phyloP scores from a whole-genome alignment of 2,797 vertebrate genomes.

The Valencia hispanica region DNA sequence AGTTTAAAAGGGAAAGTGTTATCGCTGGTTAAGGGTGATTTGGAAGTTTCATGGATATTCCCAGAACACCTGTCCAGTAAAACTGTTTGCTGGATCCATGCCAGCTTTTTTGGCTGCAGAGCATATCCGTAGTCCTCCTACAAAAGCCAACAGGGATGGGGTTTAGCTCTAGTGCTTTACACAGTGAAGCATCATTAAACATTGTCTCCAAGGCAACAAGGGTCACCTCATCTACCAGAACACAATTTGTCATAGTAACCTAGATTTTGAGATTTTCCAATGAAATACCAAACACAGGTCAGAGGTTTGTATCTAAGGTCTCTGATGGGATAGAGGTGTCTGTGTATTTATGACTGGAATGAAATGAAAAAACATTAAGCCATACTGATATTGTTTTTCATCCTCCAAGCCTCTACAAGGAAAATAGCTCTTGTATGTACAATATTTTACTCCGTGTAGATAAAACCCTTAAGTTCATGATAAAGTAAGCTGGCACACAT shows the following conservation, averaged over 20 bases:
- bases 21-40: constrained; percentile 29
- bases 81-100: constrained; percentile 1
- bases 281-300: constrained; percentile 36
- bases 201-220: constrained; percentile 58
- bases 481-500: constrained; percentile 27
- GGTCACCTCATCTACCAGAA: constrained; percentile 51
- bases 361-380: constrained; percentile 24
- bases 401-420: constrained; percentile 39
- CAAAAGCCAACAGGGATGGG: constrained; percentile 1
- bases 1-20: constrained; percentile 21
- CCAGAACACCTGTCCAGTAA: constrained; percentile 16
- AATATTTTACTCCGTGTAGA: constrained; percentile 34
- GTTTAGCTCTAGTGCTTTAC: constrained; percentile 30
- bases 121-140: constrained; percentile 30
- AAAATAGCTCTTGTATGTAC: constrained; percentile 11
- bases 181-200: constrained; percentile 61
- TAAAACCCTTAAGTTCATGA: constrained; percentile 17
- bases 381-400: constrained; percentile 39
- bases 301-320: constrained; percentile 32
- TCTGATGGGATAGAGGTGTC: constrained; percentile 24
- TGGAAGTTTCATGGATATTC: constrained; percentile 22
- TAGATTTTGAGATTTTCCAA: constrained; percentile 58
- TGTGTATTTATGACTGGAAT: constrained; percentile 39
- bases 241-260: constrained; percentile 68
- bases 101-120: constrained; percentile 15